Evolutionary conservation across 1,140 invertebrate species (phyloP).

Genomic region (Lethocerus indicus): DNA sequence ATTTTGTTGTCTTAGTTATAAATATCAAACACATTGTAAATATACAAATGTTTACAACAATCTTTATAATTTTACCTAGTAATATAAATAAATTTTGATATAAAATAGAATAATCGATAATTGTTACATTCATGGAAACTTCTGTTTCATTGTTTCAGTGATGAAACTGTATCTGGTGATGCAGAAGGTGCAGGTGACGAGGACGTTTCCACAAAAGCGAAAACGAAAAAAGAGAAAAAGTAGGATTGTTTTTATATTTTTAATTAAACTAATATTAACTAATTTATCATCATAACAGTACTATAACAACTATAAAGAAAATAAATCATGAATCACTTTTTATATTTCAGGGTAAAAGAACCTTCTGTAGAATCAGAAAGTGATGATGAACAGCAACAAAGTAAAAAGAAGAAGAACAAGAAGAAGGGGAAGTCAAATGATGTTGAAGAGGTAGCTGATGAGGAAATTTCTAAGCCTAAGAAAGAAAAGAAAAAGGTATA

Average conservation of each 20-base stretch:
- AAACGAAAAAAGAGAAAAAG: conserved; percentile 13
- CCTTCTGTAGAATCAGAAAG: conserved; percentile 21
- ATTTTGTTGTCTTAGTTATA: too few species aligned
- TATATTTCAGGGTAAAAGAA: not conserved
- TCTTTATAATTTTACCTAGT: conserved; percentile 23
- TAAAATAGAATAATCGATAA: conserved; percentile 17
- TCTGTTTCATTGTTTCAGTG: conserved; percentile 10
- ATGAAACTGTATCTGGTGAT: conserved; percentile 4
- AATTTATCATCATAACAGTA: not conserved
- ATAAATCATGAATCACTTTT: too few species aligned
- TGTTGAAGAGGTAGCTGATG: conserved; percentile 21
- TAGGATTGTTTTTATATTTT: not conserved
- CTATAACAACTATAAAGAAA: not conserved
- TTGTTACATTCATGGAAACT: too few species aligned
- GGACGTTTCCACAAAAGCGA: conserved; percentile 9
- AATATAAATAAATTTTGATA: conserved; percentile 20
- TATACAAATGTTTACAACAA: too few species aligned
- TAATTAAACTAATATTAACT: not conserved
- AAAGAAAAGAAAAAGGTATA: conserved; percentile 22
- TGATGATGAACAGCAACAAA: conserved; percentile 29
- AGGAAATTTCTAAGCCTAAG: conserved; percentile 22
- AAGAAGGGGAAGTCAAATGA: conserved; percentile 20
- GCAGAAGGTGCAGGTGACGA: conserved; percentile 6
- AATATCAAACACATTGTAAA: too few species aligned
- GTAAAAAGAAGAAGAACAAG: conserved; percentile 25